These are phyloP conservation scores for Lepus timidus DNA, from an alignment of 2,113 vertebrate genomes.

Conservation along the genomic window DNA sequence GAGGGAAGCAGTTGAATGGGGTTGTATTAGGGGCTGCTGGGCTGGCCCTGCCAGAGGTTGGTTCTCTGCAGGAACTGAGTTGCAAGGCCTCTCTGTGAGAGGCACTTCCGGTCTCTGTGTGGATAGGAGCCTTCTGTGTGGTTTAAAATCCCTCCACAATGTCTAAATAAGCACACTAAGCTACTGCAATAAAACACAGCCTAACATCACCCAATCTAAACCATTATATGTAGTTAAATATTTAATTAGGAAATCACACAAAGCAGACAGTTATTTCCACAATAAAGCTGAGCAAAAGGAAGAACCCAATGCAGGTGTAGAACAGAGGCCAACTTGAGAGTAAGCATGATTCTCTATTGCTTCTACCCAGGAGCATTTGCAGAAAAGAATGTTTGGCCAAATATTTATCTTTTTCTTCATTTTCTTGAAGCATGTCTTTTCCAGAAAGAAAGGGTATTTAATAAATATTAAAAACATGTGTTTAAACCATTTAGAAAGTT, in stretches of 20 bases:
- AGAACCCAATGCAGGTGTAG: conserved; percentile 66
- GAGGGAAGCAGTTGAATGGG: neutral
- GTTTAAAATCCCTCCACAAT: conserved; percentile 48
- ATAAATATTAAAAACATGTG: conserved; percentile 76
- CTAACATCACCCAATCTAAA: conserved; percentile 31
- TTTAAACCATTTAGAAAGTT: conserved; percentile 78
- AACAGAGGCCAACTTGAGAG: conserved; percentile 66
- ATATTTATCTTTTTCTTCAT: conserved; percentile 76
- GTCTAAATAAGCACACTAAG: conserved; percentile 46
- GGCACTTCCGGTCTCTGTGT: conserved; percentile 14
- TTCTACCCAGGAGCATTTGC: conserved; percentile 73
- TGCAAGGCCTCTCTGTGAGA: neutral
- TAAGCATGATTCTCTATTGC: conserved; percentile 77
- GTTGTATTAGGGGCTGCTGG: neutral
- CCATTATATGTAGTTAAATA: conserved; percentile 65
- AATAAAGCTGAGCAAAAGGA: conserved; percentile 30
- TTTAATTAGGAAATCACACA: conserved; percentile 58
- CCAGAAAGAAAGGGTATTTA: conserved; percentile 79
- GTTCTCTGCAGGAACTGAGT: neutral
- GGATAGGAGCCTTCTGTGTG: conserved; percentile 12
- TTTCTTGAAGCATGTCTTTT: conserved; percentile 83
- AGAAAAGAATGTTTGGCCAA: conserved; percentile 71
- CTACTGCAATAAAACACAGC: conserved; percentile 36
- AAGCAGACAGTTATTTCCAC: conserved; percentile 56
- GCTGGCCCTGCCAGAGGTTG: neutral